Percentiles rank a stretch among this genome's conserved stretches.
Evolutionary conservation across 2,797 vertebrate species (phyloP).

Genomic region (Vultur gryphus): DNA sequence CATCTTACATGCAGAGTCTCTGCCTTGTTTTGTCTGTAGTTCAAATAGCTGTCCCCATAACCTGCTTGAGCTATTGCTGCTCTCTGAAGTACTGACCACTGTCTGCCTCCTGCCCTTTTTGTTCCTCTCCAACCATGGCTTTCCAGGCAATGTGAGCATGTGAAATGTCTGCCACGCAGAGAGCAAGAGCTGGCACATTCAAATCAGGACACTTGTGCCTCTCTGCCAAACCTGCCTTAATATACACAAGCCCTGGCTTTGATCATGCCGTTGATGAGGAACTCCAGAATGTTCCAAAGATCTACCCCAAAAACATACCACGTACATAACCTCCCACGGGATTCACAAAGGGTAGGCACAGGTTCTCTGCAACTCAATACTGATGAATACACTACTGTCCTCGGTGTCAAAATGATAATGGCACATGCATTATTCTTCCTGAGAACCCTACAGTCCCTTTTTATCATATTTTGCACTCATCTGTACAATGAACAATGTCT

Average conservation of each 20-base stretch:
- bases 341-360: neutral
- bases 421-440: conserved; percentile 18
- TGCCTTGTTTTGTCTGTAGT: neutral
- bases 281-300: neutral
- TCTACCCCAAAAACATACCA: neutral
- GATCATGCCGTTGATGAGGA: neutral
- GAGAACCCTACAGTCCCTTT: conserved; percentile 9
- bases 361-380: neutral
- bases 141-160: neutral
- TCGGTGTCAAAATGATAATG: neutral
- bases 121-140: neutral
- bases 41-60: neutral
- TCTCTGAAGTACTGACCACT: neutral
- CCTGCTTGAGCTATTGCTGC: neutral
- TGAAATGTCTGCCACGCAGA: neutral
- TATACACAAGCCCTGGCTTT: neutral
- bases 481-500: conserved; percentile 41
- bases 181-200: neutral
- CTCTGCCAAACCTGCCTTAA: neutral
- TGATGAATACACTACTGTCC: neutral
- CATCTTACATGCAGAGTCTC: neutral
- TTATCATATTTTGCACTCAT: conserved; percentile 31
- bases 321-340: fast-evolving
- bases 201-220: neutral
- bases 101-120: neutral